phyloP scores from a whole-genome alignment of 2,113 vertebrate genomes.

The Sphaerodactylus townsendi region DNA sequence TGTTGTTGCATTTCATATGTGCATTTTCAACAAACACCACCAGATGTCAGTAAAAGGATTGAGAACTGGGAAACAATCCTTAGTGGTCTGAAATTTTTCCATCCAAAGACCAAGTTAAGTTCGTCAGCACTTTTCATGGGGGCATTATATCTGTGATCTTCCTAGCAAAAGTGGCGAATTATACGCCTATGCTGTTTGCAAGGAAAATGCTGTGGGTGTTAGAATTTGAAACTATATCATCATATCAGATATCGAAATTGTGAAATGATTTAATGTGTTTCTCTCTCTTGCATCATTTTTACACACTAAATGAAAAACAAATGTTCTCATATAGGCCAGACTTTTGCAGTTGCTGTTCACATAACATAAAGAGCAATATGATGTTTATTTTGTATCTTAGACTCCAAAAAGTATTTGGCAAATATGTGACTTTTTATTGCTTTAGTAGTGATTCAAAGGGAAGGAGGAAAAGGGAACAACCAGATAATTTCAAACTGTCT shows the following conservation, averaged over 20 bases:
- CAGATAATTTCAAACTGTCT: neutral
- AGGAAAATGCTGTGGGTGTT: neutral
- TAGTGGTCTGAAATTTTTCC: neutral
- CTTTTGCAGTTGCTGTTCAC: neutral
- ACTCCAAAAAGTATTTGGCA: neutral
- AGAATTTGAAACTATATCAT: neutral
- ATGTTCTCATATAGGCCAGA: neutral
- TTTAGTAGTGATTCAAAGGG: neutral
- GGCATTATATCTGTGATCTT: neutral
- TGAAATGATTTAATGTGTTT: neutral
- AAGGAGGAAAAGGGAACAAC: neutral
- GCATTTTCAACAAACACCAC: constrained; percentile 45
- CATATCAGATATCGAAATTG: neutral
- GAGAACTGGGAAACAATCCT: neutral
- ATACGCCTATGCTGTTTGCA: neutral
- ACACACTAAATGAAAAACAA: constrained; percentile 14
- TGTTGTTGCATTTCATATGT: accelerated
- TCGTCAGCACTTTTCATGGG: neutral
- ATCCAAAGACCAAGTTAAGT: accelerated
- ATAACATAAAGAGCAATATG: neutral
- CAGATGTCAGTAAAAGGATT: constrained; percentile 73
- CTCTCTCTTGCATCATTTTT: neutral
- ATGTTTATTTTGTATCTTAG: neutral
- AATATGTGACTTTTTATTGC: neutral
- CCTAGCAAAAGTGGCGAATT: neutral